Evolutionary conservation across 2,888 invertebrate genomes (phyloP).

Genomic region (Xanthorhoe spadicearia): DNA sequence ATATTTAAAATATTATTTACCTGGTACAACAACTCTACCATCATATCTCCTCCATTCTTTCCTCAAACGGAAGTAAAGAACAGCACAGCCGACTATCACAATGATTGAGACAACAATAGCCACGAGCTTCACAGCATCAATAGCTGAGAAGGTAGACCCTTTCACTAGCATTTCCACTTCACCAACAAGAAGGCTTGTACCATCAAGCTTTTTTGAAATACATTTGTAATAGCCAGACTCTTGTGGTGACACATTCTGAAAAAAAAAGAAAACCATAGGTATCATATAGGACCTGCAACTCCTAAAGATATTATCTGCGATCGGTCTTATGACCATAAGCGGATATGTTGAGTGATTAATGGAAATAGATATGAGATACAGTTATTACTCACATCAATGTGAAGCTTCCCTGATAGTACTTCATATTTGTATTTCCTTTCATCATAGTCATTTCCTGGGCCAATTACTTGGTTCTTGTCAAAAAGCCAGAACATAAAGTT

Average conservation of each 20-base stretch:
- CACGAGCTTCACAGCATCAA: constrained; percentile 76
- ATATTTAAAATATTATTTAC: constrained; percentile 47
- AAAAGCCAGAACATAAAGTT: constrained; percentile 89
- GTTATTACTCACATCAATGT: constrained; percentile 85
- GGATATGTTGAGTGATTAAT: no score
- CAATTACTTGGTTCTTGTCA: constrained; percentile 83
- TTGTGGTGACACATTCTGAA: constrained; percentile 84
- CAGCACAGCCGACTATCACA: constrained; percentile 72
- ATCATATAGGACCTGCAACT: no score
- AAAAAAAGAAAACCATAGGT: no score
- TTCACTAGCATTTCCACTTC: constrained; percentile 86
- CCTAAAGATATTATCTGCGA: no score
- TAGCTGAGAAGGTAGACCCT: constrained; percentile 68
- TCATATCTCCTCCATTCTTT: constrained; percentile 77
- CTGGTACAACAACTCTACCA: constrained; percentile 67
- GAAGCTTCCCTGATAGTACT: constrained; percentile 87
- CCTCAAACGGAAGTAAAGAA: constrained; percentile 73
- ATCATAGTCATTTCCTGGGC: constrained; percentile 86
- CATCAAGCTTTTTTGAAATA: constrained; percentile 84
- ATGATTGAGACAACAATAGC: constrained; percentile 77
- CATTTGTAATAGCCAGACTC: constrained; percentile 88
- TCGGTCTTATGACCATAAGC: no score
- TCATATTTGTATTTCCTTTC: constrained; percentile 88
- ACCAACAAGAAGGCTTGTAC: constrained; percentile 80
- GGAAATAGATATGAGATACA: not conserved